These are phyloP conservation scores for Etheostoma cragini DNA, from an alignment of 2,113 vertebrate species.

Conservation along the genomic window DNA sequence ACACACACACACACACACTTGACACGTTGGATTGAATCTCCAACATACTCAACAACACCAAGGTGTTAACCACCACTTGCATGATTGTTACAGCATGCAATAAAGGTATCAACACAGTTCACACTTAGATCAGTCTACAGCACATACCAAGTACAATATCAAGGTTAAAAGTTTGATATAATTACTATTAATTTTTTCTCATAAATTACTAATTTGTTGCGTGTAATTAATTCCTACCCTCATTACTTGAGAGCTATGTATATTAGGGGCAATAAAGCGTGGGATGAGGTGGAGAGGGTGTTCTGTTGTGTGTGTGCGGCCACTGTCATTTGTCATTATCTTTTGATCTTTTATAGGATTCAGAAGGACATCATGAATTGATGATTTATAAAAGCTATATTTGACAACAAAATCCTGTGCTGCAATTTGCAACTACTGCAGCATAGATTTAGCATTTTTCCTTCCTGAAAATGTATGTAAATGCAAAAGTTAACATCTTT, in stretches of 20 bases:
- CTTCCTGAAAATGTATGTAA: not conserved
- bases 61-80: conserved; percentile 1
- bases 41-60: conserved; percentile 1
- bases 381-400: not conserved
- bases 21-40: conserved; percentile 27
- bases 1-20: not conserved
- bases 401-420: not conserved
- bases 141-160: not conserved
- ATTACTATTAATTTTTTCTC: not conserved
- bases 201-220: not conserved
- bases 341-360: not conserved
- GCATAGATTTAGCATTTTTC: not conserved
- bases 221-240: not conserved
- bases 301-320: not conserved
- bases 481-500: not conserved
- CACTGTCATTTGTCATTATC: not conserved
- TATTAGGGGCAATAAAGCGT: not conserved
- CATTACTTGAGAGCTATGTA: not conserved
- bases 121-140: not conserved
- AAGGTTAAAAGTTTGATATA: not conserved
- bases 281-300: not conserved
- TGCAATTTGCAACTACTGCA: not conserved
- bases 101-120: conserved; percentile 7
- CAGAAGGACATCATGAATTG: not conserved
- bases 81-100: not conserved